These are phyloP conservation scores for Eulemur rubriventer DNA, from an alignment of 2,797 vertebrate genomes.

Conservation along the genomic window DNA sequence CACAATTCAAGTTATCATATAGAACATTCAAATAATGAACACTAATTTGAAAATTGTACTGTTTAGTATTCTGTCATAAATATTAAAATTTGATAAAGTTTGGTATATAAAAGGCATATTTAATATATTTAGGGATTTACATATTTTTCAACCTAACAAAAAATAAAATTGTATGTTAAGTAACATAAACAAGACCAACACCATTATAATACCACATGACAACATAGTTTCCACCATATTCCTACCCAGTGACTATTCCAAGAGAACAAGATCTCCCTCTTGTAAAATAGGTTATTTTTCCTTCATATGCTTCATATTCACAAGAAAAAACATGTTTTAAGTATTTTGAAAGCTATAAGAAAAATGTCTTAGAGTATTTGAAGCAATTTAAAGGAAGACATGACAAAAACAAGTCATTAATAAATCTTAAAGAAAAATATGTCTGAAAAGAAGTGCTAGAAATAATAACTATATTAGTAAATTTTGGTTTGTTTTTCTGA, in stretches of 20 bases:
- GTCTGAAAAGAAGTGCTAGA: background rate
- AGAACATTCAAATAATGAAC: background rate
- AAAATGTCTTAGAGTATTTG: background rate
- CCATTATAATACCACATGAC: background rate
- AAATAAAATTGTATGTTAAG: background rate
- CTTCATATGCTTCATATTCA: background rate
- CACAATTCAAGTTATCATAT: background rate
- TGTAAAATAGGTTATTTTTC: background rate
- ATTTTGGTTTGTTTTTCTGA: background rate
- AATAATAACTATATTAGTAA: background rate
- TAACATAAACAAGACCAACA: background rate
- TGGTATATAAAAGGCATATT: background rate
- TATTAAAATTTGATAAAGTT: background rate
- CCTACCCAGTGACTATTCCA: background rate
- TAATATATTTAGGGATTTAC: background rate
- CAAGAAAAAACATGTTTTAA: background rate
- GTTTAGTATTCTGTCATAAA: background rate
- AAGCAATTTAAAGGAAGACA: background rate
- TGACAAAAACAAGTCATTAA: background rate
- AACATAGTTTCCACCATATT: background rate
- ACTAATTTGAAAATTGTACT: background rate
- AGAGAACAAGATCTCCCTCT: background rate
- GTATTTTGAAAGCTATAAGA: constrained; percentile 1
- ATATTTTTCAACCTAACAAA: background rate
- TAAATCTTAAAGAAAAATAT: background rate